These are phyloP conservation scores for Chrysodeixis includens DNA, from an alignment of 2,888 invertebrate species.

Conservation along the genomic window DNA sequence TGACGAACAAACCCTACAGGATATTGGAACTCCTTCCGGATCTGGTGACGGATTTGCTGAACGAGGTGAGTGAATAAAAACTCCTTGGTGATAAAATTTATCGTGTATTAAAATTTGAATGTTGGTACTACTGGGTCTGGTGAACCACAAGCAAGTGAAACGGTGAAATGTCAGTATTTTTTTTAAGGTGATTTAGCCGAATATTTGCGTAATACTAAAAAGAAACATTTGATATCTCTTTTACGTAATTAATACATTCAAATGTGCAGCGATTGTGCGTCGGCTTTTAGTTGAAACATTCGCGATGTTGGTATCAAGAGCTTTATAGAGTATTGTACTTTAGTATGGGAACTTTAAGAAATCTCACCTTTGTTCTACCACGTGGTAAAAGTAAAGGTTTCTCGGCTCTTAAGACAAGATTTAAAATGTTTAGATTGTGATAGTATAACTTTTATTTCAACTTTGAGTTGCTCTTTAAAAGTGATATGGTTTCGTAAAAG, in stretches of 20 bases:
- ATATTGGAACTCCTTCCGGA: conserved; percentile 84
- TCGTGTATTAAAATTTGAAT: background rate
- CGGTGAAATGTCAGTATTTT: background rate
- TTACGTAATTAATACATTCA: conserved; percentile 4
- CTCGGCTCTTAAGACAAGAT: background rate
- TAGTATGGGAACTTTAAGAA: background rate
- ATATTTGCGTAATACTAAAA: conserved; percentile 2
- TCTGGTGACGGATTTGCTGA: conserved; percentile 89
- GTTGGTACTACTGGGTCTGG: background rate
- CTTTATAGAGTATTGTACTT: background rate
- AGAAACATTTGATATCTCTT: conserved; percentile 4
- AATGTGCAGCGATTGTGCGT: conserved; percentile 1
- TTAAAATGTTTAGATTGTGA: background rate
- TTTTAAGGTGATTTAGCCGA: conserved; percentile 3
- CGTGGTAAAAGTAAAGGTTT: conserved; percentile 6
- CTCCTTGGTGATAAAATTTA: background rate
- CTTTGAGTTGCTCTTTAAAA: background rate
- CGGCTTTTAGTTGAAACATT: background rate
- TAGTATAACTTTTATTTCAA: background rate
- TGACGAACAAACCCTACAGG: conserved; percentile 91
- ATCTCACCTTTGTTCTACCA: background rate
- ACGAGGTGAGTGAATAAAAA: conserved; percentile 89
- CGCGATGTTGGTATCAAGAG: background rate
- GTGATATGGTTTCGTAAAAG: no score
- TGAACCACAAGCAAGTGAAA: background rate